Evolutionary conservation across 2,888 invertebrate genomes (phyloP).

Genomic region (Lagria hirta): DNA sequence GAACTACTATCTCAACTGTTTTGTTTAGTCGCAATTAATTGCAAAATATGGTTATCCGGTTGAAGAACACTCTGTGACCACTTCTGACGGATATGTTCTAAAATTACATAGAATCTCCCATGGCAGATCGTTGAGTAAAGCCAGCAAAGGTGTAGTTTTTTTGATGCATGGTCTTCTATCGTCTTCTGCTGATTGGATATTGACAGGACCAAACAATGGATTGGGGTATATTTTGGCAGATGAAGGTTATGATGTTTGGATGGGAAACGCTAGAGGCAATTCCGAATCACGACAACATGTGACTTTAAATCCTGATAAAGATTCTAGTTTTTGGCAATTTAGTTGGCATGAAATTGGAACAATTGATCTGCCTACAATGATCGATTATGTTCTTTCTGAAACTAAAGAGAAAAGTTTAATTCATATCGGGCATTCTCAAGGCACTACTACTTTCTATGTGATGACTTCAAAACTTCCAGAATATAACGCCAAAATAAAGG

Average conservation of each 20-base stretch:
- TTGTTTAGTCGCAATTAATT: constrained; percentile 52
- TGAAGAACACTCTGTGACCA: constrained; percentile 52
- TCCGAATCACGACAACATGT: constrained; percentile 35
- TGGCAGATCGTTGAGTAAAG: constrained; percentile 41
- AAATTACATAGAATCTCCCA: constrained; percentile 59
- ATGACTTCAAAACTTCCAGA: constrained; percentile 65
- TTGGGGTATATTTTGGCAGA: constrained; percentile 37
- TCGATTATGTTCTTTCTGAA: constrained; percentile 66
- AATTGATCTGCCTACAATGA: constrained; percentile 77
- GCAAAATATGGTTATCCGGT: constrained; percentile 52
- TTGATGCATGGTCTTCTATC: constrained; percentile 60
- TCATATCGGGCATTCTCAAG: constrained; percentile 82
- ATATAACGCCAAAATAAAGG: constrained; percentile 66
- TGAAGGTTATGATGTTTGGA: constrained; percentile 45
- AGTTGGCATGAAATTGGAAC: constrained; percentile 84
- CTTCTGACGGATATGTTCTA: constrained; percentile 62
- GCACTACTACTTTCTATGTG: constrained; percentile 69
- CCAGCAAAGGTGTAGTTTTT: constrained; percentile 47
- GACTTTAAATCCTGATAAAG: constrained; percentile 35
- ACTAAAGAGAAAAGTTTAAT: constrained; percentile 65
- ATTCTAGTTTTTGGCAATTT: constrained; percentile 53
- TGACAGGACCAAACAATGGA: constrained; percentile 56
- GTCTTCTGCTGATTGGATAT: constrained; percentile 59
- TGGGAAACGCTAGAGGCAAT: constrained; percentile 43
- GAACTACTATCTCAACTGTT: too few species aligned